phyloP scores from a whole-genome alignment of 2,888 invertebrate genomes.

The Koerneria pararmatus region DNA sequence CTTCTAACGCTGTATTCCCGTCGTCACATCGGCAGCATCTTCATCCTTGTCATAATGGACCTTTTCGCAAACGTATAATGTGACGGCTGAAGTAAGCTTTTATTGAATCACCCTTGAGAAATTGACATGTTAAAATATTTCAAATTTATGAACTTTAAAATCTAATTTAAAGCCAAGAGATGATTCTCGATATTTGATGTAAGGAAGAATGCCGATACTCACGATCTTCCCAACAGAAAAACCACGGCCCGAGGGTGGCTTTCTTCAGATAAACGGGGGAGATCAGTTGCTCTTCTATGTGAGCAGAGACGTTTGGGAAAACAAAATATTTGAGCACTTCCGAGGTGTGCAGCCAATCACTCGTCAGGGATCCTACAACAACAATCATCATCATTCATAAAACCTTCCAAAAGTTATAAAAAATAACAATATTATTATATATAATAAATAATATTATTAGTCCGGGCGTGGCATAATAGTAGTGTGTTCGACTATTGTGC shows the following conservation, averaged over 20 bases:
- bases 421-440: too few relatives aligned
- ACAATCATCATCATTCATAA: not conserved
- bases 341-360: conserved; percentile 58
- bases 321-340: conserved; percentile 58
- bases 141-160: not conserved
- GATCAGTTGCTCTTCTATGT: not conserved
- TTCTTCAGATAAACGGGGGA: conserved; percentile 44
- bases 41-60: conserved; percentile 52
- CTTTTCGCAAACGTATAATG: conserved; percentile 39
- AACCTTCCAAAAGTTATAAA: too few relatives aligned
- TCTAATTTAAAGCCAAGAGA: not conserved
- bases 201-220: conserved; percentile 24
- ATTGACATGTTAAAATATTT: not conserved
- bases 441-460: too few relatives aligned
- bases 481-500: too few relatives aligned
- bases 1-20: conserved; percentile 51
- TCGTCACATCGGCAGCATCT: conserved; percentile 53
- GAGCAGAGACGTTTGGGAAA: conserved; percentile 44
- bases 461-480: too few relatives aligned
- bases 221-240: conserved; percentile 58
- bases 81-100: conserved; percentile 10
- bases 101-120: not conserved
- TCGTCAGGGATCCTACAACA: conserved; percentile 47
- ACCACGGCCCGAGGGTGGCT: conserved; percentile 59
- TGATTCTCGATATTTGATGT: not conserved